These are phyloP conservation scores for Taenioides sp. DNA, from an alignment of 2,797 vertebrate species.

Conservation along the genomic window DNA sequence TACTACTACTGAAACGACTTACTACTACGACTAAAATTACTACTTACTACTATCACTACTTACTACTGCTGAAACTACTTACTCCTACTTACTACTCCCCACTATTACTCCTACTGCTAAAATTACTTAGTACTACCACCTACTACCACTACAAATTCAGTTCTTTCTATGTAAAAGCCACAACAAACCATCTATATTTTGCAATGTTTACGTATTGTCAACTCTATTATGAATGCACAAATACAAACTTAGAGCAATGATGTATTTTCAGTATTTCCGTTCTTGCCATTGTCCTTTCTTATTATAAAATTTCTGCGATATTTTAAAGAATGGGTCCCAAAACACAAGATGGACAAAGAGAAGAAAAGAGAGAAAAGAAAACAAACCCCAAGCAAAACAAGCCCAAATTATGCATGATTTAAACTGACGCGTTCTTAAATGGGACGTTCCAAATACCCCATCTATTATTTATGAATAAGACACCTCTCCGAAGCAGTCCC, in stretches of 20 bases:
- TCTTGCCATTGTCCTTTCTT: neutral
- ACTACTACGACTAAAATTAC: too few species aligned
- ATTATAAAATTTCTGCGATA: neutral
- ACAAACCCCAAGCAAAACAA: constrained; percentile 45
- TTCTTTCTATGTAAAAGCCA: too few species aligned
- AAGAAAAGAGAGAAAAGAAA: neutral
- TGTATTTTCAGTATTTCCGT: neutral
- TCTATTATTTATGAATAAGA: constrained; percentile 57
- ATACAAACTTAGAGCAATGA: neutral
- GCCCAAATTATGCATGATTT: constrained; percentile 65
- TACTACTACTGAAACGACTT: too few species aligned
- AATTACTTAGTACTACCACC: too few species aligned
- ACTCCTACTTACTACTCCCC: too few species aligned
- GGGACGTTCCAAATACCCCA: constrained; percentile 63
- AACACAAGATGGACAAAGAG: constrained; percentile 16
- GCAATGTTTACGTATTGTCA: neutral
- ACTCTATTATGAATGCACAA: neutral
- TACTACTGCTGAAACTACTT: too few species aligned
- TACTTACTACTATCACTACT: too few species aligned
- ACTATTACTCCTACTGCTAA: too few species aligned
- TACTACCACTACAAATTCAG: too few species aligned
- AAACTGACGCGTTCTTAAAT: constrained; percentile 63
- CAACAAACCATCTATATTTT: too few species aligned
- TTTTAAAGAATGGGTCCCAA: constrained; percentile 18
- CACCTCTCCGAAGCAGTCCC: constrained; percentile 26